Conservation (phyloP, 2,113 vertebrate species). For the Gulo gulo region DNA sequence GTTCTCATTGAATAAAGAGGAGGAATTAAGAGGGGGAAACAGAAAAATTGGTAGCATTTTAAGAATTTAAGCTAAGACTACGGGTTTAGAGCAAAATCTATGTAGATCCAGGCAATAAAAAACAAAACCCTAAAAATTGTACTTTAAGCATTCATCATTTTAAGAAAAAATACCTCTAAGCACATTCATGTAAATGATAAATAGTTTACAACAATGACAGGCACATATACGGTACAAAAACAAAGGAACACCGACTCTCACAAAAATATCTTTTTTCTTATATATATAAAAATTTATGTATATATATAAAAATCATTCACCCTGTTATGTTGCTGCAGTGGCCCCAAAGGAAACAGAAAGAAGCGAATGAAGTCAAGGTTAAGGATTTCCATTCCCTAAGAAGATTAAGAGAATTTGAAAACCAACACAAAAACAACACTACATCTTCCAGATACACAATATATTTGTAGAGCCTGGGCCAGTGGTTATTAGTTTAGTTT, state of each 20-base stretch:
- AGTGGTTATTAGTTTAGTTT: not conserved
- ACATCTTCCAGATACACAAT: not conserved
- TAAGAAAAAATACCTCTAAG: not conserved
- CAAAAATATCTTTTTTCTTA: not conserved
- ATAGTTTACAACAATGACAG: not conserved
- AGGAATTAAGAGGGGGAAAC: not conserved
- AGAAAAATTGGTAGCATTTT: not conserved
- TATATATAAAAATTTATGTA: not conserved
- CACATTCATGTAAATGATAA: not conserved
- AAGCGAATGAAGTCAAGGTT: not conserved
- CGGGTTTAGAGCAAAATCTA: not conserved
- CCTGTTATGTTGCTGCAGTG: fast-evolving
- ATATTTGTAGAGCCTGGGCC: not conserved
- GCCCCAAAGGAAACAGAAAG: not conserved
- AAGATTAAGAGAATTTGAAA: not conserved
- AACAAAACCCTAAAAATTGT: not conserved
- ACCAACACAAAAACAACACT: not conserved
- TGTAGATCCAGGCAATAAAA: not conserved
- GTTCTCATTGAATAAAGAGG: not conserved
- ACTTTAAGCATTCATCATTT: not conserved
- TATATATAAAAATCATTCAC: not conserved
- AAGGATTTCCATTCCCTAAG: not conserved
- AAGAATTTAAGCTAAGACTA: not conserved
- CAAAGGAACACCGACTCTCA: not conserved
- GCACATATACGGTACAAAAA: not conserved